A percentile compares a stretch with the other conserved stretches of the same genome.
phyloP scores from a whole-genome alignment of 2,113 vertebrate genomes.

The Mola mola region DNA sequence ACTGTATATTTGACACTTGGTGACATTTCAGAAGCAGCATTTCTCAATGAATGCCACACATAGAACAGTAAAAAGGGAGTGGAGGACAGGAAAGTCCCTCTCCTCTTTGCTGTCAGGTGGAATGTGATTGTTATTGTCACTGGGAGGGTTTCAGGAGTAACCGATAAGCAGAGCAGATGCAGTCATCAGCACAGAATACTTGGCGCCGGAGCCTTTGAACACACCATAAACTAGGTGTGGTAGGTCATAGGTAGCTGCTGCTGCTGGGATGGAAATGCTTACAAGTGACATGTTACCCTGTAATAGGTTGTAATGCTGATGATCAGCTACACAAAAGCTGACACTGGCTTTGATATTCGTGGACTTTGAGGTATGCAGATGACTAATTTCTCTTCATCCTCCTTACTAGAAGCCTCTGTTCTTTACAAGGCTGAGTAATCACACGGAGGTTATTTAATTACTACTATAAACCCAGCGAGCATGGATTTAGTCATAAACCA shows the following conservation, averaged over 20 bases:
- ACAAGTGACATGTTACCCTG: too few species aligned
- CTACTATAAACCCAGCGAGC: slow-evolving; percentile 11
- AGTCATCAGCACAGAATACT: neutral
- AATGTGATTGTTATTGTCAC: slow-evolving; percentile 59
- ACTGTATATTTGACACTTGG: slow-evolving; percentile 10
- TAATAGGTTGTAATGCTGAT: too few species aligned
- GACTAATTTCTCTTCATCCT: too few species aligned
- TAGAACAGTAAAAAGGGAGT: slow-evolving; percentile 36
- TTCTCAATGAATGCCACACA: slow-evolving; percentile 52
- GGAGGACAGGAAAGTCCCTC: slow-evolving; percentile 69
- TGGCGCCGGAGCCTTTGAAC: neutral
- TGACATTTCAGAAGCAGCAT: slow-evolving; percentile 12
- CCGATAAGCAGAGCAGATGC: slow-evolving; percentile 52
- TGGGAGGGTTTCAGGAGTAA: slow-evolving; percentile 36
- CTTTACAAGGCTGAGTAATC: too few species aligned
- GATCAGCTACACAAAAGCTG: too few species aligned
- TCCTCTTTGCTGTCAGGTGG: slow-evolving; percentile 62
- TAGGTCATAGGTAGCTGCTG: too few species aligned
- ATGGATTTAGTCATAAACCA: slow-evolving; percentile 1
- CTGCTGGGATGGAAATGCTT: too few species aligned
- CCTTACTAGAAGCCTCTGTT: too few species aligned
- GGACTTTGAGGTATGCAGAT: too few species aligned
- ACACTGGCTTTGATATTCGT: too few species aligned
- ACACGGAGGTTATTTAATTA: slow-evolving; percentile 43
- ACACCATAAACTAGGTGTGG: too few species aligned